Evolutionary conservation across 2,888 invertebrate species (phyloP).

Genomic region (Orthosia cruda): DNA sequence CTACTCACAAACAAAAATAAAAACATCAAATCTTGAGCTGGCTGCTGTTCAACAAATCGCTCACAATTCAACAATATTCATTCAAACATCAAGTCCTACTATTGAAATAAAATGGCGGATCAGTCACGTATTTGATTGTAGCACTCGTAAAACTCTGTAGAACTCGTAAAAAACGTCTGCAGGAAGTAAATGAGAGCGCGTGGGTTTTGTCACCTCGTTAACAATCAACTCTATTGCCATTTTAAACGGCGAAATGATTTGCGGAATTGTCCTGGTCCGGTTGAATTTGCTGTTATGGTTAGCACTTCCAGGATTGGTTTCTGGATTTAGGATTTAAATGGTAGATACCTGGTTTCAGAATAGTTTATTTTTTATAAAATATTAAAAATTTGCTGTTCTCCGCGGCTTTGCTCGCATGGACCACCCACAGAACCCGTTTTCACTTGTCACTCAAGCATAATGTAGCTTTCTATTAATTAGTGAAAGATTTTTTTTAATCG

Average conservation of each 20-base stretch:
- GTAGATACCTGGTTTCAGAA: too few relatives aligned
- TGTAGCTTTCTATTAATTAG: too few relatives aligned
- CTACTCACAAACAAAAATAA: neutral
- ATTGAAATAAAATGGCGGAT: conserved; percentile 1
- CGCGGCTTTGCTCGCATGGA: too few relatives aligned
- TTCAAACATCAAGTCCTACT: neutral
- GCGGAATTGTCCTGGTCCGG: conserved; percentile 7
- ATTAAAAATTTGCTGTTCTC: too few relatives aligned
- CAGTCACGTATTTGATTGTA: conserved; percentile 16
- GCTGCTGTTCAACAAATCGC: neutral
- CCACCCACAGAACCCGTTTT: too few relatives aligned
- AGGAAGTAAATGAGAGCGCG: conserved; percentile 35
- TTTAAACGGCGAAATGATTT: conserved; percentile 53
- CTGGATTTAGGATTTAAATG: neutral
- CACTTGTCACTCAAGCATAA: too few relatives aligned
- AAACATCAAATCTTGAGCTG: neutral
- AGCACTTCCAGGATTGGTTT: neutral
- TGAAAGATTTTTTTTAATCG: too few relatives aligned
- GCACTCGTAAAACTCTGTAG: conserved; percentile 30
- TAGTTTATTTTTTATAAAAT: too few relatives aligned
- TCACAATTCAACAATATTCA: conserved; percentile 13
- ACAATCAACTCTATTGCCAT: conserved; percentile 47
- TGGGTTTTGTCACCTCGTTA: conserved; percentile 45
- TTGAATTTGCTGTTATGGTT: neutral
- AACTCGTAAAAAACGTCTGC: conserved; percentile 38